Evolutionary conservation across 92 coral and sea anemone species (phyloP), one percentile per base, ranked within the genome.

Genomic region (Diadumene lineata): DNA sequence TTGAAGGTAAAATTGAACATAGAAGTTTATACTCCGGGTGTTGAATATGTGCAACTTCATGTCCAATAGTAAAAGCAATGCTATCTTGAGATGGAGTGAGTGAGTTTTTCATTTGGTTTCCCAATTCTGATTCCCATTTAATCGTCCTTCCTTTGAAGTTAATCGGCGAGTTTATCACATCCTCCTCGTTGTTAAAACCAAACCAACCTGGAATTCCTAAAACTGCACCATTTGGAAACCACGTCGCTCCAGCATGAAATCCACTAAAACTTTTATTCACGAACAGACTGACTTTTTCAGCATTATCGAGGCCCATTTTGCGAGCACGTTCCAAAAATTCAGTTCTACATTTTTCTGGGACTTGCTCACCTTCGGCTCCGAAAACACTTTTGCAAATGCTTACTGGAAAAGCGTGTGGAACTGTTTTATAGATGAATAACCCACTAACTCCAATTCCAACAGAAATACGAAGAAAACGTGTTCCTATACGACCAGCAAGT

Each of bases 391-490:
- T 72, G 66, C 96, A 90, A n/a, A 84, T 79, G 24, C 63, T 80
- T 11, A 63, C 72, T 1, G 97, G 97, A 44, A 91, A 91, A 8
- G 78, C 65, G 30, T 91, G 87, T 1, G 89, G 86, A 18, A 85
- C 81, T 10, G 77, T 81, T 64, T 91, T 83, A 81, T 77, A 87
- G 29, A 88, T 56, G 74, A 84, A 78, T 53, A 85, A 68, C 21
- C 97, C 97, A 56, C 97, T 93, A 24, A 83, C 80, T 27, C 97
- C 97, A 61, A 91, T 38, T 24, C 93, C 97, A 6, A 91, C 97
- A 24, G 97, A 91, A 69, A 91, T 17, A 25, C 87, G 86, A 32
- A 91, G 66, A 51, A 91, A 85, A 34, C 92, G 89, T 58, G 80
- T 77, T 2, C 84, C 75, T 69, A 91, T 80, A 56, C 75, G 83